Base-by-base conservation (phyloP, 2,888 invertebrate species). In the Acronicta alni region DNA sequence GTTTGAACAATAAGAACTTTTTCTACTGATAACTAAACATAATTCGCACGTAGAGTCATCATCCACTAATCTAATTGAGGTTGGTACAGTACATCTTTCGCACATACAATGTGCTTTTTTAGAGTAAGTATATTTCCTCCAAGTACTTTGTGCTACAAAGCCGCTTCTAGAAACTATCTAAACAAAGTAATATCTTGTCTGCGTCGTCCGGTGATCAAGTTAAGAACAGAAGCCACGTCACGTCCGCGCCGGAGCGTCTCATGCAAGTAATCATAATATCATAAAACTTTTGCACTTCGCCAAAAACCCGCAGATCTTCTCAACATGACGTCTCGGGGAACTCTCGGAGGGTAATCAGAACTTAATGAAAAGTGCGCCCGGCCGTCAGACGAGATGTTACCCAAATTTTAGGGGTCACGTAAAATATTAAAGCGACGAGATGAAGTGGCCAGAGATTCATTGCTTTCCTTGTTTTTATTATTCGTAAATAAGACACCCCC, bases 361-460 rank as follows among this genome's bases (percentile, higher is more conserved):
- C 86, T 90, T 93, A 93, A 94, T 93, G 94, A 93, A 92, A 92
- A 92, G 91, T 91, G 89, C 89, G 89, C 90, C 84, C 86, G 86
- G 78, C 86, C 85, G 86, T 83, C 87, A 82, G 86, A 70, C 84
- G 81, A 78, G 81, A 79, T 83, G 82, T 84, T 82, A 86, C 88
- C 88, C 87, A 91, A 89, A 92, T 91, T 92, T 93, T 88, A 90
- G 92, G 86, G 93, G 93, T 93, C 94, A 94, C 94, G 94, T 94
- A 94, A 92, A 94, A 94, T 94, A 94, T 94, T 93, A 94, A 93
- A 92, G 87, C 88, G 89, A 85, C 88, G 88, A 89, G 89, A 93
- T 91, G 93, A 91, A 93, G 93, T 93, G 90, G 93, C 91, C 91
- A 90, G 90, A 91, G 92, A 92, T 92, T 93, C 93, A 92, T 90